A percentile compares a stretch with the other conserved stretches of the same genome.
Conservation (phyloP, 1,140 invertebrate species). For the Drosophila gunungcola region DNA sequence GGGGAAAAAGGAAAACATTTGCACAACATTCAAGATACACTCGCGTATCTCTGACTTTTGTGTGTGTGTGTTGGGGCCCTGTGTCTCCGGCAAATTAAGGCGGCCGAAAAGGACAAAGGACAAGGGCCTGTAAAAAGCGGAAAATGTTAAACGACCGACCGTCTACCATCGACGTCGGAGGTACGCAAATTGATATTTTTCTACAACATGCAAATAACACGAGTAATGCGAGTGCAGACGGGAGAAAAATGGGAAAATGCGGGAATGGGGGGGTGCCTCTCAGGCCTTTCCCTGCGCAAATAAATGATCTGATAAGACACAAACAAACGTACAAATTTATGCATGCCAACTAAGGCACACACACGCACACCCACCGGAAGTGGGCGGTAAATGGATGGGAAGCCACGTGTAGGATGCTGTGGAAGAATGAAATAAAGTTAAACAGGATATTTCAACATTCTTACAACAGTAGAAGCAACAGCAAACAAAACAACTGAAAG, state of each 20-base stretch:
- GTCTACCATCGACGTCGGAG: slow-evolving; percentile 54
- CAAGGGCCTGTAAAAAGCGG: slow-evolving; percentile 78
- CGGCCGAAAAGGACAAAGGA: slow-evolving; percentile 52
- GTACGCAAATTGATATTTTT: slow-evolving; percentile 83
- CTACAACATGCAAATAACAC: slow-evolving; percentile 81
- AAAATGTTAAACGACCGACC: slow-evolving; percentile 76
- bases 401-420: slow-evolving; percentile 80
- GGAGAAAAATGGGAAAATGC: neutral
- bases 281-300: slow-evolving; percentile 35
- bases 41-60: slow-evolving; percentile 38
- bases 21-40: slow-evolving; percentile 75
- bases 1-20: slow-evolving; percentile 51
- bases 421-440: slow-evolving; percentile 83
- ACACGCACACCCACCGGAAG: slow-evolving; percentile 24
- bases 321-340: slow-evolving; percentile 83
- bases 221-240: slow-evolving; percentile 61
- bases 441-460: slow-evolving; percentile 81
- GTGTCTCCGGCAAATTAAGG: slow-evolving; percentile 66
- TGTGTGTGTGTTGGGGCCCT: slow-evolving; percentile 10
- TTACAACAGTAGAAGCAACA: slow-evolving; percentile 33
- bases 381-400: slow-evolving; percentile 10
- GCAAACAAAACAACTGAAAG: slow-evolving; percentile 76
- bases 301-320: slow-evolving; percentile 83
- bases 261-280: neutral
- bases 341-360: slow-evolving; percentile 77